Evolutionary conservation across 2,113 vertebrate species (phyloP).

Genomic region (Heterotis niloticus): DNA sequence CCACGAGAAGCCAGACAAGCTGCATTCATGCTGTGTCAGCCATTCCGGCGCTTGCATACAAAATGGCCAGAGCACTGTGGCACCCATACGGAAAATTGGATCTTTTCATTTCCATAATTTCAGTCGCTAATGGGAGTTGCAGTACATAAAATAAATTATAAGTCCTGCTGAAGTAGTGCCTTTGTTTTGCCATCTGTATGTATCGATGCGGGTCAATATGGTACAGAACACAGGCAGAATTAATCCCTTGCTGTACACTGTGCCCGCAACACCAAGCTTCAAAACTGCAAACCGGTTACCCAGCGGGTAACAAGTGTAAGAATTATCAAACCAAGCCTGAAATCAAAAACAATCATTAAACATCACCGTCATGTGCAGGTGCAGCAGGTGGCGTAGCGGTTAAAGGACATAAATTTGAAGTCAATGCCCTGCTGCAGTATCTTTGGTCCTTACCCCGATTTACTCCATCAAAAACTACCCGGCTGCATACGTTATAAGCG

Average conservation of each 20-base stretch:
- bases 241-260: background rate
- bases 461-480: too few relatives aligned
- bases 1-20: background rate
- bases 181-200: background rate
- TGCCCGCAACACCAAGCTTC: background rate
- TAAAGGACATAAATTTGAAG: too few relatives aligned
- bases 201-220: background rate
- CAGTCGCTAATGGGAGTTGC: slow-evolving; percentile 20
- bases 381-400: too few relatives aligned
- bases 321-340: too few relatives aligned
- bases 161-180: background rate
- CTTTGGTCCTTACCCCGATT: too few relatives aligned
- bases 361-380: too few relatives aligned
- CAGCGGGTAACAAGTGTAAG: background rate
- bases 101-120: slow-evolving; percentile 40
- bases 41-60: slow-evolving; percentile 27
- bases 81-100: slow-evolving; percentile 31
- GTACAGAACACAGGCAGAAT: background rate
- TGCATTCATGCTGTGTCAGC: background rate
- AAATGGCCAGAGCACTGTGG: slow-evolving; percentile 18
- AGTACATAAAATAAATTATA: slow-evolving; percentile 27
- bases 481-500: too few relatives aligned
- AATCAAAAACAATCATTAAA: too few relatives aligned
- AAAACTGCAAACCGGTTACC: background rate
- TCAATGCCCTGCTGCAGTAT: too few relatives aligned